phyloP scores from a whole-genome alignment of 37 sponge, comb jelly and placozoan species.

The Halisarca cf. caerulea region DNA sequence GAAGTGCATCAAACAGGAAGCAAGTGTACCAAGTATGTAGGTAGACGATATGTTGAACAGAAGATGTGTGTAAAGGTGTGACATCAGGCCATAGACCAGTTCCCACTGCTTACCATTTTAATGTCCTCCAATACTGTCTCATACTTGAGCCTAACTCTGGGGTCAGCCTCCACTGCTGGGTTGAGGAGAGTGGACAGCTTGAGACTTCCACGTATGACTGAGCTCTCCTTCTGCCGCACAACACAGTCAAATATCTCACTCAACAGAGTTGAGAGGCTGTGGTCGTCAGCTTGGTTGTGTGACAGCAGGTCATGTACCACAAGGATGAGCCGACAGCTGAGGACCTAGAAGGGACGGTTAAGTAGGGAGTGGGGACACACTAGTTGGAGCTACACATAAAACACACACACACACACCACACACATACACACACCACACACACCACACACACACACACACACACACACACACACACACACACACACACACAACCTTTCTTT shows the following conservation, averaged over 20 bases:
- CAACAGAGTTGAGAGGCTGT: not conserved
- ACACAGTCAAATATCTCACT: conserved; percentile 20
- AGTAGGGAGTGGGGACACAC: not conserved
- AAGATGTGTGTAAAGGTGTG: not conserved
- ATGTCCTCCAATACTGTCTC: conserved; percentile 68
- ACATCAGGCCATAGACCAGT: no score
- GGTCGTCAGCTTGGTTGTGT: not conserved
- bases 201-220: not conserved
- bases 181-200: conserved; percentile 37
- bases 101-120: conserved; percentile 46
- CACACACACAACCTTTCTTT: not conserved
- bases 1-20: no score
- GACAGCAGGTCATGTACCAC: not conserved
- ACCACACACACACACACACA: no score
- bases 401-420: not conserved
- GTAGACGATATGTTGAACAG: not conserved
- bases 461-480: not conserved
- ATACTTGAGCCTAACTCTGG: conserved; percentile 44
- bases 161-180: conserved; percentile 33
- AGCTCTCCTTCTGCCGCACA: conserved; percentile 20
- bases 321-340: conserved; percentile 3
- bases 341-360: not conserved
- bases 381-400: not conserved
- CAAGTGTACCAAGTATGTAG: no score
- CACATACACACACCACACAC: not conserved